Base-by-base conservation (phyloP, 2,888 invertebrate species). In the Isotomurus palustris region DNA sequence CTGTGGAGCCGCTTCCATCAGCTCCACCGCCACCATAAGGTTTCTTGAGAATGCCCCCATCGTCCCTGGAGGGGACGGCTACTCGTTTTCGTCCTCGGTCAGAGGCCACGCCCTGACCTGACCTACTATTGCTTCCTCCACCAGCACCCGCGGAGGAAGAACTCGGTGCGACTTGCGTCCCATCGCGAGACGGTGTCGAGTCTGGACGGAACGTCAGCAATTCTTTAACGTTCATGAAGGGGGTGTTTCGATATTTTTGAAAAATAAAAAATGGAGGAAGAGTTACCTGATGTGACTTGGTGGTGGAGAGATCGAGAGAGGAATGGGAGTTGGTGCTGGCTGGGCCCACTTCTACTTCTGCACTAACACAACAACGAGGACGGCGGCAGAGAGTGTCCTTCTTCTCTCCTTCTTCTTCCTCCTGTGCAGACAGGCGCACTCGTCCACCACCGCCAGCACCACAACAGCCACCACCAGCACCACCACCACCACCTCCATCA, bases 211-310 rank as follows among this genome's bases (percentile, higher is more conserved):
- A 64, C 2, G 56, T 52, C n/a, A 67, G 56, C 12, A 67, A 43
- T 40, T 67, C 67, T 49, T 63, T 50, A 10, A 67, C 57, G 43
- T 67, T 62, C 67, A 67, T 67, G 22, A 14, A 14, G 32, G 32
- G 32, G 32, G 8, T 32, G 32, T 32, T 32, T 32, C 14, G 8
- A 32, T 32, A 10, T 32, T 32, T 32, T 32, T 32, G 36, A 58
- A 44, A 58, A 58, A 53, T 58, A 53, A 58, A 58, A 36, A 44
- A 58, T 58, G 52, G 53, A 58, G 58, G 43, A 49, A 32, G 21
- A 8, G 29, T 28, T 32, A n/a, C n/a, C n/a, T n/a, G n/a, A n/a
- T n/a, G n/a, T n/a, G n/a, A n/a, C n/a, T n/a, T n/a, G n/a, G n/a
- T n/a, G n/a, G n/a, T n/a, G n/a, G n/a, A n/a, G n/a, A n/a, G n/a